Base-by-base conservation (phyloP, 2,113 vertebrate genomes). In the Marmota flaviventris region DNA sequence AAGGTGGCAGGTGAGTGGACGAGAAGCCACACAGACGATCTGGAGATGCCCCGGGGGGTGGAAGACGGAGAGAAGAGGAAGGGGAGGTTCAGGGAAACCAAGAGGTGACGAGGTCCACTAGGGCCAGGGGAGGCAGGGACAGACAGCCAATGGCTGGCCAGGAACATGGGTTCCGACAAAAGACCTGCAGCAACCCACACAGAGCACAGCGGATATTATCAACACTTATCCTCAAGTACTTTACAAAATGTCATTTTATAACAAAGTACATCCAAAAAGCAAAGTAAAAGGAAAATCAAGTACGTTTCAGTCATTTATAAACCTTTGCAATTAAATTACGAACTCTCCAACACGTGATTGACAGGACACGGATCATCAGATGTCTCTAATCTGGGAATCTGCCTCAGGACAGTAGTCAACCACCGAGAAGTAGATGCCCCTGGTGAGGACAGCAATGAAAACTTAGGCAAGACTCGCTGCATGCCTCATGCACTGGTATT, bases 191-290 rank as follows among this genome's bases (percentile, higher is more conserved):
- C 17, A 48, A 88, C 53, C 39, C 5, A 20, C 39, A 69, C 1
- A 61, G 56, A 76, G 13, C 63, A 39, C 25, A 37, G 32, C 32
- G 12, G 56, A 93, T 79, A 89, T 48, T 65, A 85, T 16, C 18
- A 53, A 91, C 17, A 65, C 65, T 48, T 45, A 58, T 65, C 78
- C 79, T 89, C 82, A 89, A 95, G 53, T 65, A 73, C n/a, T 93
- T 94, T n/a, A 70, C 37, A 63, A 85, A 69, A 75, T 22, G 13
- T 63, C 53, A 85, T 51, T 92, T 89, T 69, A 93, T 79, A 94
- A 96, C 18, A 87, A 96, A 79, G 82, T 2, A 63, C 4, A 94
- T 25, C 39, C n/a, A 85, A 39, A 95, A 25, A 91, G 70, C 48
- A 79, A 85, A 82, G 12, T 37, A 88, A 73, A 76, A 86, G 14